Evolutionary conservation across 2,888 invertebrate species (phyloP), one percentile per base, ranked within the genome.

Genomic region (Ypsolopha sequella): DNA sequence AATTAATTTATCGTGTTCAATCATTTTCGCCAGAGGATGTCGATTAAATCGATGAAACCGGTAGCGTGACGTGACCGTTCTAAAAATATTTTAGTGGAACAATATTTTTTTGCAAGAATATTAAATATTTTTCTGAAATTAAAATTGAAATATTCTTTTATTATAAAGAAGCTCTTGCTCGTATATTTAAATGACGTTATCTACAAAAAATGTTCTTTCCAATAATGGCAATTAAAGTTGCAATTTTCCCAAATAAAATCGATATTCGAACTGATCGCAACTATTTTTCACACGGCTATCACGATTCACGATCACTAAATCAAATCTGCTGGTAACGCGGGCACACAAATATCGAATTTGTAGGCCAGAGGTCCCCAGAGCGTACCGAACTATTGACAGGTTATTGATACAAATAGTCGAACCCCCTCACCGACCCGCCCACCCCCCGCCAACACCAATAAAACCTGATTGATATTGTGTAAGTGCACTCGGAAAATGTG

Each of bases 401-500:
- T 86, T 86, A 87, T 84, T 85, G 87, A 86, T 85, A 85, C 87
- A 84, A 87, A 86, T 85, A 80, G 81, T 77, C 78, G 63, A 66
- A 72, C 74, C 68, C 62, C 69, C 69, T 58, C 64, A 55, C 57
- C 60, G 63, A 73, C 64, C 57, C 64, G 66, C 65, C 65, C 60
- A 58, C 56, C 66, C 75, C 78, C 80, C 78, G 75, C 78, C 79
- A 80, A 82, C 84, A 81, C 82, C 85, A 85, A 86, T 85, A 86
- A 86, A 86, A 86, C 81, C 82, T 84, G 86, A 86, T 86, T 86
- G 85, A 86, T 86, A 86, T 85, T 85, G 86, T 85, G 84, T 84
- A 85, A 85, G 86, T 85, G 85, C 81, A 73, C 78, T 64, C 78
- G 84, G 86, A 80, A 86, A 86, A 86, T 85, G 86, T 86, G 86